These are phyloP conservation scores for Myiopsitta monachus DNA, from an alignment of 2,113 vertebrate species.

Conservation along the genomic window DNA sequence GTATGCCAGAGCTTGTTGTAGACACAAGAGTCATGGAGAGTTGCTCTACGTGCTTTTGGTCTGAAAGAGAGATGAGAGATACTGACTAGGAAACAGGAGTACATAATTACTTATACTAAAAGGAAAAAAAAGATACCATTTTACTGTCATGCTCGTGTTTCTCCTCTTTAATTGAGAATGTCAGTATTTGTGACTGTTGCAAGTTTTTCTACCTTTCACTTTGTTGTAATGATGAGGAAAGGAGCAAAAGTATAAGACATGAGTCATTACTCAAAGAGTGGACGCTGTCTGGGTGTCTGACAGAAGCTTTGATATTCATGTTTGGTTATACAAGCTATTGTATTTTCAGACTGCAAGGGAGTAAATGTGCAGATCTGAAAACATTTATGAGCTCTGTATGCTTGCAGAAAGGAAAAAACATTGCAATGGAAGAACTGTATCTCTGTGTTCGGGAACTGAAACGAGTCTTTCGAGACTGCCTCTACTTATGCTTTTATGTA, in stretches of 20 bases:
- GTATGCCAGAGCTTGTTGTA: background rate
- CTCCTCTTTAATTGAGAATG: conserved; percentile 18
- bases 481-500: background rate
- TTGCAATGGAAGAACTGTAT: background rate
- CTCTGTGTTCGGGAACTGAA: background rate
- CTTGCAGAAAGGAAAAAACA: background rate
- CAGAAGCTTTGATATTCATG: background rate
- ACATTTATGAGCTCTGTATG: background rate
- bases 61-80: background rate
- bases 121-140: background rate
- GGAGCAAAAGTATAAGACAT: background rate
- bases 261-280: conserved; percentile 26
- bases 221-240: conserved; percentile 9
- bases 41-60: background rate
- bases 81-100: background rate
- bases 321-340: background rate
- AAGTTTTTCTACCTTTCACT: conserved; percentile 1
- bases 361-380: background rate
- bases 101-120: background rate
- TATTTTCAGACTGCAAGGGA: background rate
- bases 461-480: background rate
- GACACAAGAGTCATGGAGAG: background rate
- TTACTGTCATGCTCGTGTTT: background rate
- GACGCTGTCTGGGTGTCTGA: background rate
- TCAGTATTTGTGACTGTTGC: background rate